These are phyloP conservation scores for Scaptodrosophila lebanonensis DNA, from an alignment of 1,140 invertebrate species.

Conservation along the genomic window DNA sequence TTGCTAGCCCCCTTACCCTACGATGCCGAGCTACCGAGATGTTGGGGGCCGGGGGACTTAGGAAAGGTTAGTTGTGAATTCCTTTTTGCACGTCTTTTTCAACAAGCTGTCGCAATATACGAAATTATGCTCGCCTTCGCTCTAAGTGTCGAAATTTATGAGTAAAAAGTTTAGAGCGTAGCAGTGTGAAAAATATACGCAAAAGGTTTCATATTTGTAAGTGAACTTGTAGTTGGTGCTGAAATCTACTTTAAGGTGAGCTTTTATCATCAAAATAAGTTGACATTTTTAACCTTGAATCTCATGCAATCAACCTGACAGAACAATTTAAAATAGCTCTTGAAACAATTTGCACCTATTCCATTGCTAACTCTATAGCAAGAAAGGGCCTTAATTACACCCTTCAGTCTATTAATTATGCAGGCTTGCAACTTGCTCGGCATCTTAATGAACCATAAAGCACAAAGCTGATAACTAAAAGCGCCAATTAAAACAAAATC, in stretches of 20 bases:
- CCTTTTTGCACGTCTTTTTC: conserved; percentile 43
- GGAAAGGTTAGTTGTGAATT: conserved; percentile 3
- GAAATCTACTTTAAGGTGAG: no score
- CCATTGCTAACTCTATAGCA: no score
- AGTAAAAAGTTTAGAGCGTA: conserved; percentile 36
- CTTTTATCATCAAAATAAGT: no score
- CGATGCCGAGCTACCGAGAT: not conserved
- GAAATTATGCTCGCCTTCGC: conserved; percentile 38
- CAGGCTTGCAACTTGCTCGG: conserved; percentile 13
- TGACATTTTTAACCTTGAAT: no score
- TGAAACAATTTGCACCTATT: no score
- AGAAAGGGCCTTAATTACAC: no score
- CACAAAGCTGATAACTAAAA: conserved; percentile 33
- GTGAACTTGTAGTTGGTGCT: no score
- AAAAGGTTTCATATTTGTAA: no score
- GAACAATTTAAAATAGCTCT: no score
- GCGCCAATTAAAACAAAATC: conserved; percentile 36
- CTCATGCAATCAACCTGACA: no score
- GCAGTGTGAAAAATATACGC: conserved; percentile 10
- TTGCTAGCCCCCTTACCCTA: no score
- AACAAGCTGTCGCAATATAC: conserved; percentile 35
- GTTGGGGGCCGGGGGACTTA: not conserved
- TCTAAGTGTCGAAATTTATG: conserved; percentile 35
- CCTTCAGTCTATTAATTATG: conserved; percentile 38
- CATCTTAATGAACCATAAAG: conserved; percentile 32